phyloP scores from a whole-genome alignment of 2,113 vertebrate species.

The Martes martes region DNA sequence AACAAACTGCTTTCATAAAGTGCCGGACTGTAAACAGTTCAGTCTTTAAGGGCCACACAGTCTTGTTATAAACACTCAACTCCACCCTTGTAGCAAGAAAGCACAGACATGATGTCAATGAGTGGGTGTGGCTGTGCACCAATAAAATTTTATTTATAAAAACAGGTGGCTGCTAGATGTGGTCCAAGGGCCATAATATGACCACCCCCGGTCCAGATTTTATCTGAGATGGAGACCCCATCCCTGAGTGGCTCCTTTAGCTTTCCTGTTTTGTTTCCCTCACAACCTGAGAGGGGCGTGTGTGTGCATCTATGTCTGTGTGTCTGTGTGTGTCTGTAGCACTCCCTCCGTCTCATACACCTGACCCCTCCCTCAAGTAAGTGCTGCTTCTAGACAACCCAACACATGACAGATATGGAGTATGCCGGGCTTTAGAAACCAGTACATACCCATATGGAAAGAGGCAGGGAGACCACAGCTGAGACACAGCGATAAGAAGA shows the following conservation, averaged over 20 bases:
- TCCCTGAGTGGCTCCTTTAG: neutral
- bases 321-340: neutral
- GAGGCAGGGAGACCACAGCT: neutral
- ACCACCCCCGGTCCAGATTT: neutral
- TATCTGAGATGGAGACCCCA: neutral
- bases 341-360: neutral
- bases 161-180: neutral
- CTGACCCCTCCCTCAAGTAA: neutral
- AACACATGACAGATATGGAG: neutral
- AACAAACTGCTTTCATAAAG: neutral
- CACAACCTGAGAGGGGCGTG: neutral
- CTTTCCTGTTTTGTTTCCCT: neutral
- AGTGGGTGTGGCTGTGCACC: neutral
- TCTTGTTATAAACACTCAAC: neutral
- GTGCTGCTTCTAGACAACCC: neutral
- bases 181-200: neutral
- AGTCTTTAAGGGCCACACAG: neutral
- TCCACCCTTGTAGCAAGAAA: neutral
- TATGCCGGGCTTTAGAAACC: neutral
- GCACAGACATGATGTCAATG: neutral
- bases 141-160: slow-evolving; percentile 16
- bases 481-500: neutral
- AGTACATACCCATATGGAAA: neutral
- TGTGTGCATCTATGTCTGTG: too few relatives aligned
- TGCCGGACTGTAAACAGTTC: neutral